phyloP scores from a whole-genome alignment of 2,113 vertebrate species.

The Caranx ignobilis region DNA sequence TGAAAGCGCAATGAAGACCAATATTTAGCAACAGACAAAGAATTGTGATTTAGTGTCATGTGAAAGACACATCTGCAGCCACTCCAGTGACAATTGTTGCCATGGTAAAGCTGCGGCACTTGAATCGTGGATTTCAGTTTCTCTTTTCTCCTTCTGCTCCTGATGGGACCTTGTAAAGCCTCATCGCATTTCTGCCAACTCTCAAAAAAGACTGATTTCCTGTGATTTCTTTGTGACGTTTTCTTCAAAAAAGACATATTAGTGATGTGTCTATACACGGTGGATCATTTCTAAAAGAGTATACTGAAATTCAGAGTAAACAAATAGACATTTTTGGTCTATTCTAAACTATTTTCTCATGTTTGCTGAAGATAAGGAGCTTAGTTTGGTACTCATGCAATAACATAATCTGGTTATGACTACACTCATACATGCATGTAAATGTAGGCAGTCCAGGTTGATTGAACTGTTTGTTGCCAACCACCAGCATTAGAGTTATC shows the following conservation, averaged over 20 bases:
- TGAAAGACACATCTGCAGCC: constrained; percentile 67
- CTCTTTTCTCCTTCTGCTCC: constrained; percentile 5
- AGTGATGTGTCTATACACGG: too few relatives aligned
- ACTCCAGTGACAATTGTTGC: constrained; percentile 57
- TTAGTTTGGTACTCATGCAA: constrained; percentile 21
- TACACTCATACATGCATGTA: constrained; percentile 13
- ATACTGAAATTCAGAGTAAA: neutral
- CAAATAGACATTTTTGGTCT: neutral
- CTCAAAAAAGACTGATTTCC: neutral
- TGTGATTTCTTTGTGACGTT: neutral
- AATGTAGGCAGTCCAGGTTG: constrained; percentile 3
- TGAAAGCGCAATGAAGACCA: constrained; percentile 22
- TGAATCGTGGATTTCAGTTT: constrained; percentile 15
- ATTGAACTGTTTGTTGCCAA: constrained; percentile 25
- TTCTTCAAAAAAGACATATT: constrained; percentile 3
- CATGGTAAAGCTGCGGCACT: constrained; percentile 52
- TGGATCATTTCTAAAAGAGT: neutral
- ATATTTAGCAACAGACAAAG: constrained; percentile 56
- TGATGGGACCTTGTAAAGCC: constrained; percentile 19
- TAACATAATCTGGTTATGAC: constrained; percentile 34
- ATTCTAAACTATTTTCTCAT: neutral
- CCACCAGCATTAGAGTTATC: constrained; percentile 21
- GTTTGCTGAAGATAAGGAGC: constrained; percentile 14
- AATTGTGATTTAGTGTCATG: constrained; percentile 32
- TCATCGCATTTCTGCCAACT: constrained; percentile 17